These are phyloP conservation scores for Cantharis nigra DNA, from an alignment of 2,888 invertebrate genomes.

Conservation along the genomic window DNA sequence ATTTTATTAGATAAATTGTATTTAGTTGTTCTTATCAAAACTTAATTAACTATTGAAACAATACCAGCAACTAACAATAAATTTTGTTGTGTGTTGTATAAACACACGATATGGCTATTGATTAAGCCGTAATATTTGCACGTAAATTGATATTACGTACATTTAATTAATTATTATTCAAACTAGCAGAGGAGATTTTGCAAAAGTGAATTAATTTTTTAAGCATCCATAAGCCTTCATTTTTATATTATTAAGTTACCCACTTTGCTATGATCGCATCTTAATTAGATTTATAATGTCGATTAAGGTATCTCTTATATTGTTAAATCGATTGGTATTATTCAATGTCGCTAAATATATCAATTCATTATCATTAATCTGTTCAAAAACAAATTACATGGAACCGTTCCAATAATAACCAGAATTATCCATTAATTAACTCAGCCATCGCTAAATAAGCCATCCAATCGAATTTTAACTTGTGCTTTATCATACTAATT, in stretches of 20 bases:
- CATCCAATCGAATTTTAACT: not conserved
- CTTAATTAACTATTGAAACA: constrained; percentile 9
- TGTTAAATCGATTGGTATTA: not conserved
- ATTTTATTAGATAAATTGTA: not conserved
- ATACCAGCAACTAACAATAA: constrained; percentile 4
- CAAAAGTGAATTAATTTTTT: not conserved
- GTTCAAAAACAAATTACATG: not conserved
- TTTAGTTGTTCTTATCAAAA: constrained; percentile 9
- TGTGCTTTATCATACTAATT: not conserved
- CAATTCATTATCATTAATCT: constrained; percentile 1
- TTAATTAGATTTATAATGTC: not conserved
- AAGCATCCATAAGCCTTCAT: not conserved
- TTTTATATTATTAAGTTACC: not conserved
- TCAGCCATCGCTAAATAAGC: not conserved
- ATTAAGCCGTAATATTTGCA: constrained; percentile 25
- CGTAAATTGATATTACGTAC: constrained; percentile 15
- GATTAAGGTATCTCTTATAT: not conserved
- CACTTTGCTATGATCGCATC: not conserved
- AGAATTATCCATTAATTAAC: not conserved
- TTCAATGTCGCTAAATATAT: not conserved
- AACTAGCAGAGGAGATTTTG: constrained; percentile 9
- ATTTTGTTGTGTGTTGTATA: constrained; percentile 16
- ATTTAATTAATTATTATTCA: constrained; percentile 15
- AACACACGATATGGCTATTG: constrained; percentile 26
- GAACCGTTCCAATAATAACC: not conserved